Percentiles rank a stretch among this genome's conserved stretches.
Evolutionary conservation across 1,140 invertebrate genomes (phyloP).

Genomic region (Sitodiplosis mosellana): DNA sequence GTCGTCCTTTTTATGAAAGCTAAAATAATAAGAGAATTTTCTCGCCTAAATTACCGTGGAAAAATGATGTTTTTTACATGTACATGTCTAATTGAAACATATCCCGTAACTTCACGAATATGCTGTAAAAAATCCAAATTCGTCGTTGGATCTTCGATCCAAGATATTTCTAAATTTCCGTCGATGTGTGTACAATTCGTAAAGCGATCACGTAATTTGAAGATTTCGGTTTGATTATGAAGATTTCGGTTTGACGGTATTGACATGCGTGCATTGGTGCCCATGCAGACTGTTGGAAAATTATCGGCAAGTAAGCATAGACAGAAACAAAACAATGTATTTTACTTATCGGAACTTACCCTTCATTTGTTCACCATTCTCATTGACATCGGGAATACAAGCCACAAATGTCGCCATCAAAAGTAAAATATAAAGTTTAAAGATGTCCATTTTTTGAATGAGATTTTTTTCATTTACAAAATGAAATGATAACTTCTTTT

Average conservation of each 20-base stretch:
- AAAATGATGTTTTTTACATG: constrained; percentile 69
- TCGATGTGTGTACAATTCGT: constrained; percentile 96
- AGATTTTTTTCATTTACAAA: too few relatives aligned
- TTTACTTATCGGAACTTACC: too few relatives aligned
- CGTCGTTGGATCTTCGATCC: constrained; percentile 65
- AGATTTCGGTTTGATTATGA: too few relatives aligned
- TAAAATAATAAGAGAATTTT: neutral
- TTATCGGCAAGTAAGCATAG: too few relatives aligned
- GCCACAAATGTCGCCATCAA: too few relatives aligned
- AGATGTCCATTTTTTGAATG: too few relatives aligned
- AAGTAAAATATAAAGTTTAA: too few relatives aligned
- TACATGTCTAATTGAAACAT: constrained; percentile 87
- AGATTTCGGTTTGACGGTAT: constrained; percentile 79
- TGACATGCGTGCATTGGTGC: constrained; percentile 80
- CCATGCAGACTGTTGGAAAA: constrained; percentile 91
- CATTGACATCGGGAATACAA: too few relatives aligned
- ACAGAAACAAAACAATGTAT: too few relatives aligned
- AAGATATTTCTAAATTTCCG: constrained; percentile 89
- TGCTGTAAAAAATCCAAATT: constrained; percentile 86
- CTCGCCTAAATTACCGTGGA: constrained; percentile 31
- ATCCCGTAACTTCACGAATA: constrained; percentile 90
- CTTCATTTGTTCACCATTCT: too few relatives aligned
- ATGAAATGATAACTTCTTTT: too few relatives aligned
- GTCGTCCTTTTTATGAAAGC: too few relatives aligned
- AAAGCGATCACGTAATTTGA: constrained; percentile 77